Conservation (phyloP, 2,113 vertebrate genomes). For the Catharus bicknelli region DNA sequence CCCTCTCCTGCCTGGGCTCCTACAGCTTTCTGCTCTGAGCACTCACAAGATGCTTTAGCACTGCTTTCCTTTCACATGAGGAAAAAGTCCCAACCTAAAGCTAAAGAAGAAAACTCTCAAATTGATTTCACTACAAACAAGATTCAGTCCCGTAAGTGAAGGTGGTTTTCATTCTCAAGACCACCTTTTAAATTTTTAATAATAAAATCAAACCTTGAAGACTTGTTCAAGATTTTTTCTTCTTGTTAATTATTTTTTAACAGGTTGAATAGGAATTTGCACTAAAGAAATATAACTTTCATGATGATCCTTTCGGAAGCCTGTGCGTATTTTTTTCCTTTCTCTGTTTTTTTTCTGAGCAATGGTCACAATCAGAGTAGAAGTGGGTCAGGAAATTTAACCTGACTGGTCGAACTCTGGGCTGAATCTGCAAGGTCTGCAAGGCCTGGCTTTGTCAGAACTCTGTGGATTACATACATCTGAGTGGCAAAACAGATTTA, state of each 20-base stretch:
- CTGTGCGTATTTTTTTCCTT: not conserved
- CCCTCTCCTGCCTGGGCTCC: not conserved
- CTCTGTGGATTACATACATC: conserved; percentile 63
- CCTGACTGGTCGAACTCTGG: conserved; percentile 70
- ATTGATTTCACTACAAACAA: not conserved
- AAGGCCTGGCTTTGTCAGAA: conserved; percentile 69
- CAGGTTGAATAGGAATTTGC: not conserved
- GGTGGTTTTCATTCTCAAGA: not conserved
- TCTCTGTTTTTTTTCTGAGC: not conserved
- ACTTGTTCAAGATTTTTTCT: not conserved
- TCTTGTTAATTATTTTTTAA: not conserved
- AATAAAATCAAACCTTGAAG: not conserved
- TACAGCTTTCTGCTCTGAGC: not conserved
- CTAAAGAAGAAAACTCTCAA: not conserved
- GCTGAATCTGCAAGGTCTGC: conserved; percentile 61
- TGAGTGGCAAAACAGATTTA: conserved; percentile 78
- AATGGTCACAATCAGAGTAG: conserved; percentile 57
- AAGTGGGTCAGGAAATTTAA: conserved; percentile 77
- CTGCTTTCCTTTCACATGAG: not conserved
- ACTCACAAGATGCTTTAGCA: not conserved
- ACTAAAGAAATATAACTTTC: not conserved
- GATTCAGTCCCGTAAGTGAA: not conserved
- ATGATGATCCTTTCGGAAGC: not conserved
- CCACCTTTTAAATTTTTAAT: not conserved
- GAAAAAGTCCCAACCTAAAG: not conserved